Evolutionary conservation across 2,113 vertebrate species (phyloP).

Genomic region (Sminthopsis crassicaudata): DNA sequence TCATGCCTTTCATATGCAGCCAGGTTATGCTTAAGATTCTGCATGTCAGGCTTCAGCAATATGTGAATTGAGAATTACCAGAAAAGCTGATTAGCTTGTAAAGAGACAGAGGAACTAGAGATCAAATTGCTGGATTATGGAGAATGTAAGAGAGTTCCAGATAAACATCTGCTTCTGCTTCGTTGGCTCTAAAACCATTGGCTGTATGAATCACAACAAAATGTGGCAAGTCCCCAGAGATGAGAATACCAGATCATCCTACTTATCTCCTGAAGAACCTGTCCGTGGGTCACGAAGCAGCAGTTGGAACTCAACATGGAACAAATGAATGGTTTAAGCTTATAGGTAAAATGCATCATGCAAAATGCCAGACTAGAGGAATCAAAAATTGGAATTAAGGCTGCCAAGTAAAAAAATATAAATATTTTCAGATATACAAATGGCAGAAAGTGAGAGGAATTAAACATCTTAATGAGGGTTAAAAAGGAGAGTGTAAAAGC

Average conservation of each 20-base stretch:
- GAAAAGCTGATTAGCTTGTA: not conserved
- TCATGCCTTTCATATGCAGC: not conserved
- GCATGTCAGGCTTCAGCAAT: not conserved
- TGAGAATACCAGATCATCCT: not conserved
- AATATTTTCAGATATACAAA: not conserved
- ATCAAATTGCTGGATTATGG: not conserved
- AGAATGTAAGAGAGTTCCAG: not conserved
- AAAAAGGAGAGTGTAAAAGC: not conserved
- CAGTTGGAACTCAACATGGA: not conserved
- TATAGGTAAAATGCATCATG: not conserved
- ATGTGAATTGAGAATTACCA: not conserved
- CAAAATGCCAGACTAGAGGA: not conserved
- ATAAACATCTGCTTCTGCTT: not conserved
- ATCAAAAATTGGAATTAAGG: not conserved
- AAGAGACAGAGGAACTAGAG: not conserved
- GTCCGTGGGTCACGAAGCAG: not conserved
- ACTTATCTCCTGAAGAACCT: not conserved
- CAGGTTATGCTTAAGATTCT: not conserved
- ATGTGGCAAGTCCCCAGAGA: not conserved
- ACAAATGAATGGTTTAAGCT: not conserved
- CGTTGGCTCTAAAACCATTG: not conserved
- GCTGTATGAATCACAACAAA: not conserved
- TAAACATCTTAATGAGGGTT: not conserved
- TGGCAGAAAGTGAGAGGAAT: not conserved
- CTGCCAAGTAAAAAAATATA: not conserved